A percentile compares a stretch with the other conserved stretches of the same genome.
These are phyloP conservation scores for Polyploca ridens DNA, from an alignment of 2,888 invertebrate genomes.

Conservation along the genomic window DNA sequence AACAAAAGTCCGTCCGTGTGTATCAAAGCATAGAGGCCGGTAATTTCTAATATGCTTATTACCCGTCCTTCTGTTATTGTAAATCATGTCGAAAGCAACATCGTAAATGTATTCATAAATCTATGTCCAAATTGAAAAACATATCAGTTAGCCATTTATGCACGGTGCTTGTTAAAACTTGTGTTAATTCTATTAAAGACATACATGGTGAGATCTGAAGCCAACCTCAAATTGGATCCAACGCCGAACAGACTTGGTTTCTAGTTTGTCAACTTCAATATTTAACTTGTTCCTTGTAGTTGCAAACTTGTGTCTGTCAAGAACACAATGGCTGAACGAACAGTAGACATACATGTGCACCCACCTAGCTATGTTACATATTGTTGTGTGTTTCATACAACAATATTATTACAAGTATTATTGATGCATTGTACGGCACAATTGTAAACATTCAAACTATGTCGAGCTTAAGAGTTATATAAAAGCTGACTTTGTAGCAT, in stretches of 20 bases:
- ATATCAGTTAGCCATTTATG: slow-evolving; percentile 26
- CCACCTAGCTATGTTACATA: slow-evolving; percentile 39
- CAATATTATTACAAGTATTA: too few species aligned
- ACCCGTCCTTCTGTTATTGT: slow-evolving; percentile 30
- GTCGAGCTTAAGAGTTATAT: not conserved
- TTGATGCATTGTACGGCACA: slow-evolving; percentile 31
- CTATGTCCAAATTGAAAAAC: slow-evolving; percentile 15
- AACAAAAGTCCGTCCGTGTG: slow-evolving; percentile 24
- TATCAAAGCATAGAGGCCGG: slow-evolving; percentile 30
- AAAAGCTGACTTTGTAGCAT: too few species aligned
- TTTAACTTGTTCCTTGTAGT: slow-evolving; percentile 69
- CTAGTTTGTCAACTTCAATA: slow-evolving; percentile 74
- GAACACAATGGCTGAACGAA: slow-evolving; percentile 58
- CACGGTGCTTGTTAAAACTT: slow-evolving; percentile 34
- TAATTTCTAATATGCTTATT: slow-evolving; percentile 51
- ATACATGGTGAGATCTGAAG: slow-evolving; percentile 38
- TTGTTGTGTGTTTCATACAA: slow-evolving; percentile 36
- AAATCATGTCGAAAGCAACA: slow-evolving; percentile 36
- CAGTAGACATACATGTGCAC: slow-evolving; percentile 42
- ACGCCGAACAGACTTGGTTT: slow-evolving; percentile 48
- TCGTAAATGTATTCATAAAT: slow-evolving; percentile 30
- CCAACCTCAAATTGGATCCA: slow-evolving; percentile 54
- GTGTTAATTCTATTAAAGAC: slow-evolving; percentile 50
- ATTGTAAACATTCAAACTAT: not conserved
- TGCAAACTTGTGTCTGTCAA: slow-evolving; percentile 58